phyloP scores from a whole-genome alignment of 2,888 invertebrate species.

The Conus canariensis region DNA sequence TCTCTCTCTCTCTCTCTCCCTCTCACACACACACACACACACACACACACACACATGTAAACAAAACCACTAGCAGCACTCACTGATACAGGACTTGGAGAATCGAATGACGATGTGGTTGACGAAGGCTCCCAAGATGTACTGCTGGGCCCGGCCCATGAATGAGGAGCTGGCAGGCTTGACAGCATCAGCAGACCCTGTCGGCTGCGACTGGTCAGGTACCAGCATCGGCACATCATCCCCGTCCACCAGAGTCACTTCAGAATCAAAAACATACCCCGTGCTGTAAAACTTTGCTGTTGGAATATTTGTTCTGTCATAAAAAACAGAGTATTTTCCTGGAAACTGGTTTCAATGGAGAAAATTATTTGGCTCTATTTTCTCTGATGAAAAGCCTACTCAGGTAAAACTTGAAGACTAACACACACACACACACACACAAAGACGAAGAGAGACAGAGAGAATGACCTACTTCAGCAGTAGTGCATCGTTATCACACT shows the following conservation, averaged over 20 bases:
- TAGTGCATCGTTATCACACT: too few species aligned
- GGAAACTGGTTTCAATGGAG: too few species aligned
- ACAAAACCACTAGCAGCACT: not conserved
- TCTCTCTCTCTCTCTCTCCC: too few species aligned
- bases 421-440: not conserved
- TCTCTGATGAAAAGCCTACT: too few species aligned
- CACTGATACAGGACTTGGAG: constrained; percentile 10
- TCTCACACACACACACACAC: not conserved
- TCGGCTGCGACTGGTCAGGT: constrained; percentile 47
- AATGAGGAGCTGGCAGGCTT: constrained; percentile 1
- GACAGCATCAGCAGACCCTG: not conserved
- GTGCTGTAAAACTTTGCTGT: too few species aligned
- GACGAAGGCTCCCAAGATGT: not conserved
- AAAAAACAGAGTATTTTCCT: too few species aligned
- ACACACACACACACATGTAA: not conserved
- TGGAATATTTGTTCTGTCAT: too few species aligned
- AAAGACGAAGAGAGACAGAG: not conserved
- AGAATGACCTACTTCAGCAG: too few species aligned
- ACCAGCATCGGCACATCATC: constrained; percentile 67
- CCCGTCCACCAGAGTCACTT: constrained; percentile 48
- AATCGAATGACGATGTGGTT: constrained; percentile 16
- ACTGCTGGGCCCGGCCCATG: constrained; percentile 21
- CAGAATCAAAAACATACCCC: too few species aligned
- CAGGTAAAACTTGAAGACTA: not conserved
- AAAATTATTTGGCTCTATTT: too few species aligned